Base-by-base conservation (phyloP, 2,888 invertebrate genomes). In the Caenorhabditis sp. region DNA sequence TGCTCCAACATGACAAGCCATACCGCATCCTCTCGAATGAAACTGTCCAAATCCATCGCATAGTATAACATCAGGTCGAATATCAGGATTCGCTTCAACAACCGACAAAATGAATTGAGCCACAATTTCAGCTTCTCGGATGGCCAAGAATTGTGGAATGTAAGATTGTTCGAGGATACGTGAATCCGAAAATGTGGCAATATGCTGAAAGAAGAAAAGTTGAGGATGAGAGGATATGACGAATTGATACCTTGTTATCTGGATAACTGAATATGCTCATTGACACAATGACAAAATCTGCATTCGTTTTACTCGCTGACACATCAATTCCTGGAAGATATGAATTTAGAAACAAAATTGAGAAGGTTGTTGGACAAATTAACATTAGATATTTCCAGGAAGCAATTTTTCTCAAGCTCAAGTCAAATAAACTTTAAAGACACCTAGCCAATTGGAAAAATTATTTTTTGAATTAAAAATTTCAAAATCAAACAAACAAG, bases 31-130 rank as follows among this genome's bases (percentile, higher is more conserved):
- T 85, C 88, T 84, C 43, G 88, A 88, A 81, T 90, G 90, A 26
- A 89, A 84, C 43, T 87, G 80, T 8, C 90, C 90, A 85, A 90
- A 90, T 3, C 90, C 90, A 84, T 90, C 90, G 50, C 90, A 88
- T 67, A 90, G 80, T 2, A 90, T 76, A 3, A 89, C 85, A 85
- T 90, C 88, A 8, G 90, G 89, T 56, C 83, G 67, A 12, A 85
- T 77, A 5, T 88, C 71, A 3, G 89, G 88, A 2, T 83, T 63
- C 1, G 57, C 62, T 43, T 70, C 36, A 43, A 83, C 68, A 27
- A 89, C 76, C 12, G 78, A 27, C n/a, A 64, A 52, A 14, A 86
- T 59, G 26, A 84, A 69, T 1, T 84, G 77, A 8, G 87, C 80
- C 12, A 85, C 62, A 43, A 88, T 86, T 3, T 84, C 84, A 0